Percentiles rank a stretch among this genome's conserved stretches.
phyloP scores from a whole-genome alignment of 2,888 invertebrate species.

The Prosapia bicincta region DNA sequence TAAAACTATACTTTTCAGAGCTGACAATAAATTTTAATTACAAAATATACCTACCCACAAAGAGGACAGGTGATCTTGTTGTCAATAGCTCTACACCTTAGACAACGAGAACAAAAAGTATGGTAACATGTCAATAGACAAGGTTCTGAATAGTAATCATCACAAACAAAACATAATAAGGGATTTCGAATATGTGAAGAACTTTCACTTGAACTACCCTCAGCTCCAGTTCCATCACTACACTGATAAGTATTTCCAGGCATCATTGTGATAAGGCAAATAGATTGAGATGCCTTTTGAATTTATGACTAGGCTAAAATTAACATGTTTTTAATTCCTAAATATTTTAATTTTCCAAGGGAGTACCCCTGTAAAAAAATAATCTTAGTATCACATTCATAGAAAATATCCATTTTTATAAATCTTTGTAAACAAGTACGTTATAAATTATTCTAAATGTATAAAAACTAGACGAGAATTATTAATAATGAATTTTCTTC shows the following conservation, averaged over 20 bases:
- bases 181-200: conserved; percentile 50
- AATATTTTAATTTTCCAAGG: neutral
- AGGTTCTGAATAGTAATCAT: conserved; percentile 65
- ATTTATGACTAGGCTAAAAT: neutral
- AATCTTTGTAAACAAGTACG: no score
- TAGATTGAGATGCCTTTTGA: neutral
- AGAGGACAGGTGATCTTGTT: conserved; percentile 61
- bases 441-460: no score
- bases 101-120: conserved; percentile 64
- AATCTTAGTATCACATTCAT: neutral
- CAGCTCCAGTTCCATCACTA: conserved; percentile 14
- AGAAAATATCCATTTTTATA: no score
- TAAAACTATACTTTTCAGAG: no score
- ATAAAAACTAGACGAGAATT: no score
- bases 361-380: neutral
- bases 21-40: no score
- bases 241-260: conserved; percentile 20
- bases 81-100: conserved; percentile 59
- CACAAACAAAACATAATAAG: conserved; percentile 62
- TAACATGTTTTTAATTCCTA: neutral
- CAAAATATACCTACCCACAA: conserved; percentile 55
- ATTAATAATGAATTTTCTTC: no score
- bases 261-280: conserved; percentile 11
- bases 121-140: conserved; percentile 66
- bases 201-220: conserved; percentile 18